Conservation (phyloP, 2,797 vertebrate genomes). For the Urophycis tenuis region DNA sequence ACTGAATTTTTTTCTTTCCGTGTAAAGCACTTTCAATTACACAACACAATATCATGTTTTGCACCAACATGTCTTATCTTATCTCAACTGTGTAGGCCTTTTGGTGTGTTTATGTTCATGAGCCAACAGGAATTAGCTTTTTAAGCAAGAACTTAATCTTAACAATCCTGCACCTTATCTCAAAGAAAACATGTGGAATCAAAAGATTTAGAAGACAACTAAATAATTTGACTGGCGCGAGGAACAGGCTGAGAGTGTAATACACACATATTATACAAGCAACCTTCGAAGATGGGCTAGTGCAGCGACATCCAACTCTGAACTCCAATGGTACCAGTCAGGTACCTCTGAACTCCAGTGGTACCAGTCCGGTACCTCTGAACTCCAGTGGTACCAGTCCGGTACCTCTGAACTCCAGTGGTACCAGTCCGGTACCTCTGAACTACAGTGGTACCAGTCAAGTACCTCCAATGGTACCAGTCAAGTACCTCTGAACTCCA, state of each 20-base stretch:
- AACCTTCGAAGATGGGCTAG: not conserved
- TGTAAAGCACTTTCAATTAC: too few species aligned
- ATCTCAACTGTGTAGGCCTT: not conserved
- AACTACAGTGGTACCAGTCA: too few species aligned
- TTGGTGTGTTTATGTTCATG: not conserved
- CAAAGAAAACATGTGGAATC: not conserved
- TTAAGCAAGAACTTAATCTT: not conserved
- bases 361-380: too few species aligned
- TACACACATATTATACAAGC: not conserved
- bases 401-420: too few species aligned
- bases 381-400: too few species aligned
- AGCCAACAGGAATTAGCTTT: not conserved
- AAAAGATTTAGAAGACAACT: not conserved
- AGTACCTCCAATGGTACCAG: too few species aligned
- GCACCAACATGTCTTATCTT: not conserved
- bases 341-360: too few species aligned
- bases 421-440: too few species aligned
- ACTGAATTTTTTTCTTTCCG: not conserved
- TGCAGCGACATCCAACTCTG: not conserved
- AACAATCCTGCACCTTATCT: not conserved
- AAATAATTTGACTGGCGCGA: not conserved
- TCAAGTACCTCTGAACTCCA: too few species aligned
- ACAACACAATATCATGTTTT: too few species aligned
- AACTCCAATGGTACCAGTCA: too few species aligned
- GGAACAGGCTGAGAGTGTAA: not conserved